phyloP scores from a whole-genome alignment of 2,113 vertebrate species.

The Mirza zaza region DNA sequence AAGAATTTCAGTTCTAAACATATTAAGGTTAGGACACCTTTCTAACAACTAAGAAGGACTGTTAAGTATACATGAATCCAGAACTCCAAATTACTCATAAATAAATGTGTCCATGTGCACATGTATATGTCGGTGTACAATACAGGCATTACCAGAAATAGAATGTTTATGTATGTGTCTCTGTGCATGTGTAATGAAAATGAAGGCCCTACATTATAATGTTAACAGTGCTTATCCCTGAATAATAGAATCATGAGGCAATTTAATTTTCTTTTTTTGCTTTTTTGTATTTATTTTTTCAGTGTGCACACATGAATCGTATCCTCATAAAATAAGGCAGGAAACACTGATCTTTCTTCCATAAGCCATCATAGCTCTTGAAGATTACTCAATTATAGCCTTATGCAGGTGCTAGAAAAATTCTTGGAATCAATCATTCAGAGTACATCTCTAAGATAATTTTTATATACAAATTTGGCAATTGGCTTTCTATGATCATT shows the following conservation, averaged over 20 bases:
- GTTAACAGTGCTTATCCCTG: neutral
- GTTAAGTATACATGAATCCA: neutral
- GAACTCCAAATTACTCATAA: neutral
- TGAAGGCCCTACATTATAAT: neutral
- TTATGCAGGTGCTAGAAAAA: neutral
- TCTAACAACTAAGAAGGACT: neutral
- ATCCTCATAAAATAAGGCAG: neutral
- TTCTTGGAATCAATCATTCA: neutral
- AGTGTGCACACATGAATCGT: neutral
- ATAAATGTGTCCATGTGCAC: neutral
- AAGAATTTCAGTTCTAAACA: neutral
- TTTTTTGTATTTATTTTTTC: neutral
- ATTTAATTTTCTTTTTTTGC: neutral
- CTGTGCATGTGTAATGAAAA: neutral
- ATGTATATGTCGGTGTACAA: neutral
- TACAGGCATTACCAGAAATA: neutral
- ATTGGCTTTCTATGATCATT: neutral
- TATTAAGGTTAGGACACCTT: neutral
- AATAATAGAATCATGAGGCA: neutral
- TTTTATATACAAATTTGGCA: neutral
- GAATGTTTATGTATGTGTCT: neutral
- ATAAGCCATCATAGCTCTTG: neutral
- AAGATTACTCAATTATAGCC: neutral
- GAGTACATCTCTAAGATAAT: neutral
- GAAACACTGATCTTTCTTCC: neutral